Base-by-base conservation (phyloP, 2,113 vertebrate species). In the Phycodurus eques region DNA sequence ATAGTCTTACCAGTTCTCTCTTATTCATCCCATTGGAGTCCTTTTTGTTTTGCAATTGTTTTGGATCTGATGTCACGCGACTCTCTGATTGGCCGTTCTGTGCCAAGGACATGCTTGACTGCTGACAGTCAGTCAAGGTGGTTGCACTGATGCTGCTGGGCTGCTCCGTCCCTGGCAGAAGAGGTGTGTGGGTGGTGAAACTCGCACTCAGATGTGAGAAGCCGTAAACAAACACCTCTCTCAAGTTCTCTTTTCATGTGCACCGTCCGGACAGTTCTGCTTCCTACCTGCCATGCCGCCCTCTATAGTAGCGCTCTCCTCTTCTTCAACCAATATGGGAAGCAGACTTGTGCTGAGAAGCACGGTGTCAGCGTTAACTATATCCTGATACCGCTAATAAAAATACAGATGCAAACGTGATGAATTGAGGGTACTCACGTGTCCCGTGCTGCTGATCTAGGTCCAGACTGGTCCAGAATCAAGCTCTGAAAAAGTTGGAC, bases 271-370 rank as follows among this genome's bases (percentile, higher is more conserved):
- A 49, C 9, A 4, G 7, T 3, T 8, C n/a, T 51, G 67, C 70
- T 49, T 78, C 79, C 20, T 72, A 92, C 92, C 91, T 88, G 87
- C 72, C 72, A 75, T 74, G 20, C 62, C 71, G 43, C 15, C 57
- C 1, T 68, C 64, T 15, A 46, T 64, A 19, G 82, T 42, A 20
- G 78, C 70, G 1, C 72, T 82, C 74, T 91, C 92, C 68, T 91
- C 90, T 63, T 92, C 89, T 59, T 92, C 90, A 68, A 88, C 80
- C 71, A 92, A 44, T 80, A 91, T 90, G 35, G 91, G 90, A 22
- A 92, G 80, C 75, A 91, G 76, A 60, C 76, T 84, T 2, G 72
- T 82, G 70, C 90, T 92, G 8, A 76, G 82, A 60, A 74, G 12
- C 69, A 59, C 12, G 60, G n/a, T 42, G n/a, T 0, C 12, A 42